Evolutionary conservation across 2,797 vertebrate species (phyloP), one percentile per base, ranked within the genome.

Genomic region (Gymnopithys bicolor): DNA sequence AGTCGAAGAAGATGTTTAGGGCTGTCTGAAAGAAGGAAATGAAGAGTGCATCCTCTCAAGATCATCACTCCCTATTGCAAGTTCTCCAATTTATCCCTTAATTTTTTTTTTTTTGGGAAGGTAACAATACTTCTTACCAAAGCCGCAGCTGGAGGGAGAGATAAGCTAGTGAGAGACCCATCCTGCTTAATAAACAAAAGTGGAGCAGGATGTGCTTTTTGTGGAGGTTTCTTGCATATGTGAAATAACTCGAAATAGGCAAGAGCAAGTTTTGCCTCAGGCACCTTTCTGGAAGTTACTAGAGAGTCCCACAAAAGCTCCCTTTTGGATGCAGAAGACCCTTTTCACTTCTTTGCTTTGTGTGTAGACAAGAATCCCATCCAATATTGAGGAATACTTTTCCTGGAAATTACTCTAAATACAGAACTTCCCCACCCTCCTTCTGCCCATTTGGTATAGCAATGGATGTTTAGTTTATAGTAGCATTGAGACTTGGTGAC

Each of bases 401-500:
- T 78, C 12, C 52, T 53, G n/a, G 30, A 76, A 92, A 66, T 74
- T 5, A 21, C 22, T 81, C 13, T 39, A 77, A 87, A 78, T 69
- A 9, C 37, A 77, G 39, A 84, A 37, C 37, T 84, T 89, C 89
- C 21, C 33, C n/a, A 56, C 28, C 11, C 43, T 67, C 32, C 27
- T 90, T 90, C 55, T 80, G 16, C 49, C 32, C 13, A 23, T 60
- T 74, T 32, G 13, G 18, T 70, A 46, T 53, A 76, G 33, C 73
- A 90, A 41, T 25, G 86, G 33, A 56, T 93, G 60, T 0, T 93
- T 82, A 71, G 74, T 92, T 94, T 94, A 68, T 92, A 93, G 51
- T 77, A 88, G 25, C 70, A 59, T 66, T 86, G 92, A 85, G 82
- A 89, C n/a, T 71, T 95, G 52, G 46, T 94, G 67, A 90, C 32